Evolutionary conservation across 2,113 vertebrate species (phyloP).

Genomic region (Proterorhinus semilunaris): DNA sequence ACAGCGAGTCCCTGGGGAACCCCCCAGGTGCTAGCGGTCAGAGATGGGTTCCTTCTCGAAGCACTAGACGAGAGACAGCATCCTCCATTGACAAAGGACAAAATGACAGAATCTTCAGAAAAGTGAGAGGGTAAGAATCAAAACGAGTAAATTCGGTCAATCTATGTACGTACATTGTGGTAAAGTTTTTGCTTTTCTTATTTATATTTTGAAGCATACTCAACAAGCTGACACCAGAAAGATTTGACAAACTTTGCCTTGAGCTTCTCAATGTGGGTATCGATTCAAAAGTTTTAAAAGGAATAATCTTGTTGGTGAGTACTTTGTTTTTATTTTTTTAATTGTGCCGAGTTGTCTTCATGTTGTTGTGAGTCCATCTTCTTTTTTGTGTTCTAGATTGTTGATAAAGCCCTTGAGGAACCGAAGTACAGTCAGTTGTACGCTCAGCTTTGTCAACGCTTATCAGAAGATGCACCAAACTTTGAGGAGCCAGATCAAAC

Average conservation of each 20-base stretch:
- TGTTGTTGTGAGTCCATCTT: neutral
- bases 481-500: constrained; percentile 96
- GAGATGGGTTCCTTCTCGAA: constrained; percentile 99
- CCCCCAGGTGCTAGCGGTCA: constrained; percentile 98
- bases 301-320: constrained; percentile 98
- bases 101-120: constrained; percentile 98
- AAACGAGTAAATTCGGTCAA: neutral
- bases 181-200: neutral
- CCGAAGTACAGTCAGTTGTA: constrained; percentile 99
- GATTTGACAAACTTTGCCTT: constrained; percentile 99
- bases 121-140: constrained; percentile 93
- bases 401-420: constrained; percentile 99
- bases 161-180: neutral
- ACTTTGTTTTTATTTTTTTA: no score
- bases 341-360: neutral
- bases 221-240: constrained; percentile 99
- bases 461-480: constrained; percentile 99
- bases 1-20: constrained; percentile 99
- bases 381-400: constrained; percentile 79
- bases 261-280: constrained; percentile 99
- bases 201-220: constrained; percentile 83
- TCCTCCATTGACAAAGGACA: constrained; percentile 95
- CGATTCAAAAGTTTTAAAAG: constrained; percentile 99
- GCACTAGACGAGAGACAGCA: constrained; percentile 99
- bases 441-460: constrained; percentile 98